Evolutionary conservation across 2,113 vertebrate genomes (phyloP), one percentile per base, ranked within the genome.

Genomic region (Macquaria australasica): DNA sequence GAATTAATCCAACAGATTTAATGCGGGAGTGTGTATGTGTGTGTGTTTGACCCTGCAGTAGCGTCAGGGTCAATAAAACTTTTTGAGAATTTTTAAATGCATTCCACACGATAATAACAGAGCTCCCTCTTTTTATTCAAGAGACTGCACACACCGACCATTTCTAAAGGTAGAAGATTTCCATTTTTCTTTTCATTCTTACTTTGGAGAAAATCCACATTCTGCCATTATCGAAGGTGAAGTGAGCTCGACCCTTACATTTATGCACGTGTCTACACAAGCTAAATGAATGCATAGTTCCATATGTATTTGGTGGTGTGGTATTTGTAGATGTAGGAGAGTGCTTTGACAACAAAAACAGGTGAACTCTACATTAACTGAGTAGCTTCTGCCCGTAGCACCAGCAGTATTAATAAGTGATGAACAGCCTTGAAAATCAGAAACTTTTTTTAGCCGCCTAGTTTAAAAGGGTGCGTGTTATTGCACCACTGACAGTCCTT

Each of bases 1-100:
- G 39, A 73, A 48, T 73, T 74, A 28, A 81, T 71, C 21, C 12
- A n/a, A n/a, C n/a, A n/a, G n/a, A n/a, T 68, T 75, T 16, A 4
- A 62, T 62, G 43, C 18, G 4, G 53, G 23, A 34, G 55, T 31
- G 51, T 21, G 18, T 34, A n/a, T n/a, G 3, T 58, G 60, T 53
- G 28, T 75, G 59, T 53, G 45, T 80, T 45, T 69, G 1, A 23
- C 20, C 72, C 18, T 55, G 16, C 16, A 60, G 37, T 2, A 34
- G 21, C 15, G 8, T 70, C 71, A 51, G 39, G 45, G 53, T 51
- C n/a, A n/a, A n/a, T n/a, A n/a, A n/a, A 55, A 66, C 23, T 41
- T 51, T 16, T n/a, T n/a, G n/a, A n/a, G n/a, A 34, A 51, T 20
- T 77, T 63, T 59, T 39, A 69, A 51, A 66, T 70, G 55, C 55